A percentile compares a stretch with the other conserved stretches of the same genome.
phyloP scores from a whole-genome alignment of 2,888 invertebrate species.

The Nasonovia ribisnigri region DNA sequence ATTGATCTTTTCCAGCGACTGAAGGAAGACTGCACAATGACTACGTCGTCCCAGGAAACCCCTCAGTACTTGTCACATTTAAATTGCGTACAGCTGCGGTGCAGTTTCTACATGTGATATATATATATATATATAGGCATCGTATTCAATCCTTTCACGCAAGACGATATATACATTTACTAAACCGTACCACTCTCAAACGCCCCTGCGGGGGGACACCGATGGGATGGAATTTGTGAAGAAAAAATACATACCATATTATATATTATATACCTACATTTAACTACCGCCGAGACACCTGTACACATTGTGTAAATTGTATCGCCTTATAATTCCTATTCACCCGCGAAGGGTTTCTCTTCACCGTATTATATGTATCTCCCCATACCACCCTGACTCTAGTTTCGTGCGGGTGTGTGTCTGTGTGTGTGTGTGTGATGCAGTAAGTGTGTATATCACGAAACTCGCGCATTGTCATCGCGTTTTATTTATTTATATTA shows the following conservation, averaged over 20 bases:
- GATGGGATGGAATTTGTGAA: background rate
- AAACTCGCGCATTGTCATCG: conserved; percentile 45
- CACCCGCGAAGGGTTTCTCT: conserved; percentile 6
- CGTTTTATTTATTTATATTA: conserved; percentile 30
- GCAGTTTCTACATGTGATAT: background rate
- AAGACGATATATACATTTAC: conserved; percentile 2
- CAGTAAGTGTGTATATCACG: conserved; percentile 18
- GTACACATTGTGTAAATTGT: conserved; percentile 19
- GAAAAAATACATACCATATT: background rate
- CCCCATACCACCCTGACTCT: conserved; percentile 6
- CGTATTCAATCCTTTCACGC: background rate
- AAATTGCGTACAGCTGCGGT: conserved; percentile 8
- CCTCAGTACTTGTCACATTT: background rate
- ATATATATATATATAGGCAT: background rate
- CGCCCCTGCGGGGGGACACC: background rate
- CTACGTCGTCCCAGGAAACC: background rate
- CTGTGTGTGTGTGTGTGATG: background rate
- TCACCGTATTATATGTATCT: background rate
- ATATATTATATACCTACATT: background rate
- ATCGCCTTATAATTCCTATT: conserved; percentile 38
- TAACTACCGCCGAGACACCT: conserved; percentile 30
- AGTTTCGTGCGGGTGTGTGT: too few relatives aligned
- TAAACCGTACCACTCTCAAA: background rate
- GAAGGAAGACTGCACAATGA: background rate
- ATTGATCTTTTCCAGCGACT: background rate